phyloP scores from a whole-genome alignment of 2,888 invertebrate species.

The Dasysyrphus tricinctus region DNA sequence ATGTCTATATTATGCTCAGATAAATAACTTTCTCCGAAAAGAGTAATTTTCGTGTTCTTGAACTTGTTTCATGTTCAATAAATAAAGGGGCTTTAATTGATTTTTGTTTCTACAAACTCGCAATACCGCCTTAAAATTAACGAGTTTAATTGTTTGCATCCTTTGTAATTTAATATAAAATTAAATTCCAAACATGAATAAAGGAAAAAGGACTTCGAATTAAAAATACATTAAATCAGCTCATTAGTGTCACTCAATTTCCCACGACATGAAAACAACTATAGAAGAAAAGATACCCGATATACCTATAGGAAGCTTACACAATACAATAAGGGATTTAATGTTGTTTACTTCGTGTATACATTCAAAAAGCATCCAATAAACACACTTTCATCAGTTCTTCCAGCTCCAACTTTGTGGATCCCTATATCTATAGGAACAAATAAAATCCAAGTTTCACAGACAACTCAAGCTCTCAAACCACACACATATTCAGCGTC shows the following conservation, averaged over 20 bases:
- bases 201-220: slow-evolving; percentile 14
- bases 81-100: slow-evolving; percentile 20
- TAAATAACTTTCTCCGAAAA: neutral
- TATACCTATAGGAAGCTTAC: neutral
- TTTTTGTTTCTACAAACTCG: neutral
- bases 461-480: neutral
- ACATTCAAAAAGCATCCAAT: slow-evolving; percentile 6
- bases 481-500: slow-evolving; percentile 7
- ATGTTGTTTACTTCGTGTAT: slow-evolving; percentile 6
- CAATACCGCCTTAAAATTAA: neutral
- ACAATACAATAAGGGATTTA: neutral
- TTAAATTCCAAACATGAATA: slow-evolving; percentile 12
- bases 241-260: slow-evolving; percentile 61
- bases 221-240: slow-evolving; percentile 61
- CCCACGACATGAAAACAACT: slow-evolving; percentile 17
- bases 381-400: neutral
- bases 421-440: neutral
- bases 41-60: neutral
- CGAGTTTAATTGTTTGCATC: neutral
- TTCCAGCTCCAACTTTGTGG: neutral
- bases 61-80: neutral
- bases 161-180: neutral
- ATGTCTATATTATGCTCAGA: neutral
- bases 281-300: neutral
- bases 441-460: slow-evolving; percentile 25